phyloP scores from a whole-genome alignment of 2,888 invertebrate genomes.

The Branchipolynoe longqiensis region DNA sequence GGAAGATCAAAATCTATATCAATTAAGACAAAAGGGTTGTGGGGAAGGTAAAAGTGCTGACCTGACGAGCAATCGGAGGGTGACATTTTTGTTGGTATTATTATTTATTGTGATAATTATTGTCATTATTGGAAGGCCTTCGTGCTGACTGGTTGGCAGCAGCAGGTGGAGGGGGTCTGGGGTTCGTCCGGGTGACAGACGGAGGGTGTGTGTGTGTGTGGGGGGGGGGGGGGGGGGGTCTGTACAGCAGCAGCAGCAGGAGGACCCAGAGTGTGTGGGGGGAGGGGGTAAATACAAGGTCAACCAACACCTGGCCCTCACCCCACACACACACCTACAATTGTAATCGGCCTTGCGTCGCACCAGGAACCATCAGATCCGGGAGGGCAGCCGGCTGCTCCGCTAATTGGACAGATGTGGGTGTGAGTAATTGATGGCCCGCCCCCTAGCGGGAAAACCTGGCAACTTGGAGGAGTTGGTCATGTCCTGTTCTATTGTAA shows the following conservation, averaged over 20 bases:
- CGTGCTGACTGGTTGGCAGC: not conserved
- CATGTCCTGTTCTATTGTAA: no score
- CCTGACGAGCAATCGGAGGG: not conserved
- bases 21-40: no score
- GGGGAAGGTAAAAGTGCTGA: no score
- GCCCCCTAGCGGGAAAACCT: not conserved
- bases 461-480: no score
- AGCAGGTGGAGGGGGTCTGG: not conserved
- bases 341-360: constrained; percentile 13
- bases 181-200: not conserved
- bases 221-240: constrained; percentile 6
- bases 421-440: not conserved
- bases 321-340: no score
- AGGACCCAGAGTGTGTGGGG: not conserved
- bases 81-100: no score
- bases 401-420: constrained; percentile 42
- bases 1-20: no score
- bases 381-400: no score
- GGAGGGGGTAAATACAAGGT: constrained; percentile 9
- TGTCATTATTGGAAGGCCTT: no score
- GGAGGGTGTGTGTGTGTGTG: not conserved
- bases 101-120: no score
- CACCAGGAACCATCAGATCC: constrained; percentile 15
- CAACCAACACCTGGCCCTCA: constrained; percentile 23
- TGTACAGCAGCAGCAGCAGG: not conserved